Percentiles rank a stretch among this genome's conserved stretches.
Evolutionary conservation across 2,888 invertebrate genomes (phyloP).

Genomic region (Lasioglossum malachurum): DNA sequence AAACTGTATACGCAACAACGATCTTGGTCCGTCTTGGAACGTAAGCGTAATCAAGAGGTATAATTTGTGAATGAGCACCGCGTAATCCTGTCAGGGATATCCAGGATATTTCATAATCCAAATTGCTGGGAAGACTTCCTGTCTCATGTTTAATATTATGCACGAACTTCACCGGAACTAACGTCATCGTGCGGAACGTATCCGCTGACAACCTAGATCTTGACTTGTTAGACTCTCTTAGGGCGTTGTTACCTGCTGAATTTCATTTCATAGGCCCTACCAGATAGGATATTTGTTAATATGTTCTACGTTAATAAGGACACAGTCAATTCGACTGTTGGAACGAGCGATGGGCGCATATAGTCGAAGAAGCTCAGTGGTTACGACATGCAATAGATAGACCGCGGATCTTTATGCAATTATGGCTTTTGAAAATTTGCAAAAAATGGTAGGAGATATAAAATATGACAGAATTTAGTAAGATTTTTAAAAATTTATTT

Average conservation of each 20-base stretch:
- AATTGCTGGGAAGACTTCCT: neutral
- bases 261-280: neutral
- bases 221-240: neutral
- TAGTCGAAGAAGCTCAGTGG: neutral
- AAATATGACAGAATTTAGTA: too few species aligned
- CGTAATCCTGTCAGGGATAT: neutral
- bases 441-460: too few species aligned
- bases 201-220: neutral
- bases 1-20: neutral
- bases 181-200: neutral
- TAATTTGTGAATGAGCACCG: neutral
- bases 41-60: neutral
- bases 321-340: neutral
- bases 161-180: neutral
- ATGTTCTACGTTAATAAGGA: neutral
- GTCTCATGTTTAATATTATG: neutral
- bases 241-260: neutral
- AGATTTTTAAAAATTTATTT: too few species aligned
- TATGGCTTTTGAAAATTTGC: too few species aligned
- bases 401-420: too few species aligned
- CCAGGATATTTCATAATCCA: constrained; percentile 3
- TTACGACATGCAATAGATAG: neutral
- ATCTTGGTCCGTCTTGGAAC: neutral
- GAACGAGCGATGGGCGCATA: neutral
- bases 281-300: neutral